A percentile compares a stretch with the other conserved stretches of the same genome.
Evolutionary conservation across 2,113 vertebrate species (phyloP).

Genomic region (Myrmophylax atrothorax): DNA sequence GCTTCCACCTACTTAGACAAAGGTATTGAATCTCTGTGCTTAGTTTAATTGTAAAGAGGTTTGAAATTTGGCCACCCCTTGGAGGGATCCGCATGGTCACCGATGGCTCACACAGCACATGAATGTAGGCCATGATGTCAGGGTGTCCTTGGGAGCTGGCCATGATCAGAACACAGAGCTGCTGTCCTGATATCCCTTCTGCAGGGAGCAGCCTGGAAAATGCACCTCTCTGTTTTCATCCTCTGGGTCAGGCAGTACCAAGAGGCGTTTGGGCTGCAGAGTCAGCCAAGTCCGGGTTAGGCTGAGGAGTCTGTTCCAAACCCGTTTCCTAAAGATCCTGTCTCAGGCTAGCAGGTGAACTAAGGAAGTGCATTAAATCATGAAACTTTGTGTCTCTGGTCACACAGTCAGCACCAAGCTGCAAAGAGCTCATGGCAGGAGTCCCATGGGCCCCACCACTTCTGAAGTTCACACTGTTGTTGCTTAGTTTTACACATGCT

Average conservation of each 20-base stretch:
- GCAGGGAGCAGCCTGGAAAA: background rate
- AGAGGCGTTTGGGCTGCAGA: accelerated
- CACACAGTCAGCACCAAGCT: background rate
- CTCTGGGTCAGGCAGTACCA: background rate
- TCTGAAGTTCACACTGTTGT: background rate
- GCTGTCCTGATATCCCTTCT: background rate
- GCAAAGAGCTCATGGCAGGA: background rate
- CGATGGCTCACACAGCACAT: accelerated
- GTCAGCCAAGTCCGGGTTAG: background rate
- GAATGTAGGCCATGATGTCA: accelerated
- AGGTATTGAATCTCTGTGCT: background rate
- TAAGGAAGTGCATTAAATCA: background rate
- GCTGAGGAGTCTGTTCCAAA: background rate
- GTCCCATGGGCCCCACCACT: background rate
- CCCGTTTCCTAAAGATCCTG: background rate
- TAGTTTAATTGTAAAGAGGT: background rate
- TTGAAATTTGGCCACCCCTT: background rate
- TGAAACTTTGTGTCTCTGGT: background rate
- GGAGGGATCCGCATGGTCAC: accelerated
- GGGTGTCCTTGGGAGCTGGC: background rate
- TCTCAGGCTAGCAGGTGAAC: background rate
- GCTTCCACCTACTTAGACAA: background rate
- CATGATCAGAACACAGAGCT: accelerated
- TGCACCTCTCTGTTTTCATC: background rate
- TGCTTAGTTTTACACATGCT: background rate